phyloP scores from a whole-genome alignment of 2,113 vertebrate species.

The Haplochromis vanheusdeni region DNA sequence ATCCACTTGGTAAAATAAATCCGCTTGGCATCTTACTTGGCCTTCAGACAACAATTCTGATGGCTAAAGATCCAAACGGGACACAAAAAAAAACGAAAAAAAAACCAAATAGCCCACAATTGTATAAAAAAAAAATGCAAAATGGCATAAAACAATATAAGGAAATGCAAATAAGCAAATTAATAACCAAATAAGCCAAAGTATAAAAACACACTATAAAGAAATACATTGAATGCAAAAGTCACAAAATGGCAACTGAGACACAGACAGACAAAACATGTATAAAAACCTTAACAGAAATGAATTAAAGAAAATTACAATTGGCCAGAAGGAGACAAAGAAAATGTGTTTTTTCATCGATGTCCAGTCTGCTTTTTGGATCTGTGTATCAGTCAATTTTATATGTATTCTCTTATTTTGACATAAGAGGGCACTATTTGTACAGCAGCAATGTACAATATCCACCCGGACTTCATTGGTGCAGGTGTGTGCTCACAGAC shows the following conservation, averaged over 20 bases:
- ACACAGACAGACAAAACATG: not conserved
- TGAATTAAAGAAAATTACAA: fast-evolving
- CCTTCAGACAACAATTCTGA: too few relatives aligned
- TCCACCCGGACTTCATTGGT: fast-evolving
- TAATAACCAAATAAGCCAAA: fast-evolving
- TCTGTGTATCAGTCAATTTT: not conserved
- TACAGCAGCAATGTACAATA: not conserved
- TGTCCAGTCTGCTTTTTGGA: not conserved
- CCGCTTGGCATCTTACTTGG: too few relatives aligned
- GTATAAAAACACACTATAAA: not conserved
- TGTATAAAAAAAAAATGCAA: not conserved
- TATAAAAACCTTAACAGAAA: fast-evolving
- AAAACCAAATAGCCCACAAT: not conserved
- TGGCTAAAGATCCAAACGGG: too few relatives aligned
- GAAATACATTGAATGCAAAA: not conserved
- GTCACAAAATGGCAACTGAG: not conserved
- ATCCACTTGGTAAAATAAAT: too few relatives aligned
- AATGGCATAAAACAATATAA: not conserved
- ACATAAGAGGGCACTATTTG: not conserved
- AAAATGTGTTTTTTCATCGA: not conserved
- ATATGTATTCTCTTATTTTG: not conserved
- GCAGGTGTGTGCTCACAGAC: not conserved
- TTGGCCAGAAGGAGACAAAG: not conserved
- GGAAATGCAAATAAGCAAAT: not conserved
- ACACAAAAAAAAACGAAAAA: too few relatives aligned